Base-by-base conservation (phyloP, 2,797 vertebrate genomes). In the Parauchenoglanis punctatus region DNA sequence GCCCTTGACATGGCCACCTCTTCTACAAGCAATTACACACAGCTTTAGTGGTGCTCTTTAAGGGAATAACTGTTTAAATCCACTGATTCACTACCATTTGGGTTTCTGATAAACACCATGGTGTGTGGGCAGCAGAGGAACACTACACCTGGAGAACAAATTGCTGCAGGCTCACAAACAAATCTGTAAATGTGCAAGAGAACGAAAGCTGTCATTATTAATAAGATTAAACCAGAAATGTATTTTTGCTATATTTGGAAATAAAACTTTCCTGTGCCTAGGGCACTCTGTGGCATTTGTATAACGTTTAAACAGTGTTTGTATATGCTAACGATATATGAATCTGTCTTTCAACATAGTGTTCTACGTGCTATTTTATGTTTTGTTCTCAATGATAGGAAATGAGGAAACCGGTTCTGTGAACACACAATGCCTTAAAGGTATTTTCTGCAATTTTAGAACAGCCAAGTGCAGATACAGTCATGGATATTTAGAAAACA, bases 101-200 rank as follows among this genome's bases (percentile, higher is more conserved):
- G 56, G 31, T 54, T 83, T 83, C 40, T 31, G 46, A 56, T 77
- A 83, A 77, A 84, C 61, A 77, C 59, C 59, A 68, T 58, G 70
- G 49, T 85, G 75, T 46, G 63, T 80, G 61, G 61, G 35, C 31
- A 70, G 56, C 40, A 73, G 54, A 81, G 31, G 82, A 85, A 88
- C 83, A 73, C 46, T 87, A 72, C 56, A 85, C 83, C 75, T 85
- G 83, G 86, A 88, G 76, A 85, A 70, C 61, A 59, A 84, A 72
- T 65, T 63, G 56, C 83, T 18, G 31, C 35, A 28, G 77, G 31
- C 72, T 58, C 61, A 44, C 80, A 87, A 54, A 80, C 52, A 68
- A 84, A 68, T 84, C 54, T 80, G 76, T 80, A 84, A 65, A 85
- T 73, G 75, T 72, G 35, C 67, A 85, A 73, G 20, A 70, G 15